Conservation (phyloP, 2,888 invertebrate species). For the Ochlodes sylvanus region DNA sequence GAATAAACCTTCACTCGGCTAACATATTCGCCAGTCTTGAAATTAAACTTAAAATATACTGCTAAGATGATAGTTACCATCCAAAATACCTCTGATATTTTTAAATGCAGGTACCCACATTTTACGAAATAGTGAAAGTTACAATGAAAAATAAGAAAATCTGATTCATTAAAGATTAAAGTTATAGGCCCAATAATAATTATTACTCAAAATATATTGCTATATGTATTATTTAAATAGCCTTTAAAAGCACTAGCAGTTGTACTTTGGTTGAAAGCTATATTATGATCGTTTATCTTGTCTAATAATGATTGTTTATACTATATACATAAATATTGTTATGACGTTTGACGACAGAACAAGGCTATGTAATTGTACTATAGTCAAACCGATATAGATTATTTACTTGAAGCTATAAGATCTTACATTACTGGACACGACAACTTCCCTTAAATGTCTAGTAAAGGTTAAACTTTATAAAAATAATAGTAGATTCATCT, state of each 20-base stretch:
- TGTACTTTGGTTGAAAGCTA: conserved; percentile 25
- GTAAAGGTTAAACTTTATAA: conserved; percentile 48
- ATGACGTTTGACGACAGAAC: conserved; percentile 60
- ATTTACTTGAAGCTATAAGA: conserved; percentile 40
- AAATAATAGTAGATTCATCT: conserved; percentile 51
- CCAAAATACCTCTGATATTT: conserved; percentile 25
- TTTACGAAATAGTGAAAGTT: background rate
- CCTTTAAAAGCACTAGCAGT: conserved; percentile 4
- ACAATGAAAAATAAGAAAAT: background rate
- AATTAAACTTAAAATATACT: conserved; percentile 57
- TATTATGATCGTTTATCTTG: background rate
- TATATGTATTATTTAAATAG: conserved; percentile 1
- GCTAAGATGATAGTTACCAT: conserved; percentile 45
- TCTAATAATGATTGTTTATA: background rate
- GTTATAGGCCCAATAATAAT: conserved; percentile 11
- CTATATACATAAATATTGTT: conserved; percentile 37
- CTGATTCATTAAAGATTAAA: background rate
- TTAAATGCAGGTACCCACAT: conserved; percentile 32
- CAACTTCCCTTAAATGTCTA: conserved; percentile 51
- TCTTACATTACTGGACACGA: conserved; percentile 54
- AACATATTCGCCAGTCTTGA: conserved; percentile 62
- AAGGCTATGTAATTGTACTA: conserved; percentile 80
- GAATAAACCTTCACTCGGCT: conserved; percentile 55
- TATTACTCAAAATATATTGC: background rate
- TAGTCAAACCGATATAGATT: conserved; percentile 55